Evolutionary conservation across 1,140 invertebrate species (phyloP).

Genomic region (Nymphalis io): DNA sequence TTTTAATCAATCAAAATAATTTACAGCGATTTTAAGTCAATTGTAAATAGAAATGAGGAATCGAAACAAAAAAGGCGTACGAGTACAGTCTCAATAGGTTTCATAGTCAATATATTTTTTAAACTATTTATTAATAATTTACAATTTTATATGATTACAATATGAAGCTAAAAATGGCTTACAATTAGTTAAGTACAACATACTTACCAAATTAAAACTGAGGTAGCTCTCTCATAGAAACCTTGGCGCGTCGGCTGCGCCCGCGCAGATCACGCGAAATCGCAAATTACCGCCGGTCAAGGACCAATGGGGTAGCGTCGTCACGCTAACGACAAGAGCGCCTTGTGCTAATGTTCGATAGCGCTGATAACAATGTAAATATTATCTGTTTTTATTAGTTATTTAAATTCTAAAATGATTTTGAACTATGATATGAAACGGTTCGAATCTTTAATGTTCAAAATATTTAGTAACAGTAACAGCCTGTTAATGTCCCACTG

Average conservation of each 20-base stretch:
- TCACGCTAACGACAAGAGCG: slow-evolving; percentile 18
- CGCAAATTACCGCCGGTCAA: slow-evolving; percentile 32
- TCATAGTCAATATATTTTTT: no score
- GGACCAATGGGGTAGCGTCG: slow-evolving; percentile 15
- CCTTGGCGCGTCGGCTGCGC: slow-evolving; percentile 18
- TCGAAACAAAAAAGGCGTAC: no score
- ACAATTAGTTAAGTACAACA: not conserved
- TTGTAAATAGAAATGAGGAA: no score
- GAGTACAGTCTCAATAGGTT: no score
- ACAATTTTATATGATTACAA: no score
- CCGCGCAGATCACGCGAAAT: slow-evolving; percentile 35
- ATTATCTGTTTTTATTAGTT: not conserved
- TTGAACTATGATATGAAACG: no score
- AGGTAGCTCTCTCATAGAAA: slow-evolving; percentile 22
- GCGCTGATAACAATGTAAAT: slow-evolving; percentile 16
- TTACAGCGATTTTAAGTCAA: no score
- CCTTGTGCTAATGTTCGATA: slow-evolving; percentile 1
- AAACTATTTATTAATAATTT: no score
- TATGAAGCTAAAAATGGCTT: not conserved
- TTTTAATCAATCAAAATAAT: not conserved
- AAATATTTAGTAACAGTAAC: no score
- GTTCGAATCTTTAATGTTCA: no score
- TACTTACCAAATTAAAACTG: not conserved
- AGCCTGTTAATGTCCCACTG: no score
- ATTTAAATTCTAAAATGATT: not conserved